Evolutionary conservation across 2,797 vertebrate genomes (phyloP).

Genomic region (Petrocephalus schoutedeni): DNA sequence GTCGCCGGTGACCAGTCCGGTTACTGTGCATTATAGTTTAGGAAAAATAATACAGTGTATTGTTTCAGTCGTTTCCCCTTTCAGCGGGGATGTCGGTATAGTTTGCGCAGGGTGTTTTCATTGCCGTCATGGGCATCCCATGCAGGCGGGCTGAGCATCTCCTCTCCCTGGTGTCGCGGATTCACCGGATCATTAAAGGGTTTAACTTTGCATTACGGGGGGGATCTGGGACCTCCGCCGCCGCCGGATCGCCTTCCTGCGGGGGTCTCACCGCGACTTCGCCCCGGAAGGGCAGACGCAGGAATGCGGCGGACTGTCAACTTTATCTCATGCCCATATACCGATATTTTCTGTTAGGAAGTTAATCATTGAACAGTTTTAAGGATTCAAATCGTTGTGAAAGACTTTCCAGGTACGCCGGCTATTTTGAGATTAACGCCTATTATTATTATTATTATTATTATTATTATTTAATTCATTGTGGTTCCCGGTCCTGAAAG

Average conservation of each 20-base stretch:
- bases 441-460: not conserved
- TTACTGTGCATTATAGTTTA: not conserved
- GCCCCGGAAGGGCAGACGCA: not conserved
- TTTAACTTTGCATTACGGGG: not conserved
- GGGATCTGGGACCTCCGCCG: not conserved
- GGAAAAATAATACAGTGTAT: not conserved
- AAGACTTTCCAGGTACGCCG: not conserved
- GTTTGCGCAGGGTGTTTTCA: not conserved
- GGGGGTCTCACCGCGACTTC: not conserved
- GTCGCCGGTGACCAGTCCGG: not conserved
- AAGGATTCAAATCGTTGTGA: not conserved
- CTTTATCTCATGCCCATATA: not conserved
- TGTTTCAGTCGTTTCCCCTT: not conserved
- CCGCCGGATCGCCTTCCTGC: not conserved
- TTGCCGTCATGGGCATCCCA: not conserved
- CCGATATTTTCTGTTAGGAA: not conserved
- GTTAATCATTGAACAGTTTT: not conserved
- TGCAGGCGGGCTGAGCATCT: not conserved
- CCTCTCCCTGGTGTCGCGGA: not conserved
- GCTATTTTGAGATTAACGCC: not conserved
- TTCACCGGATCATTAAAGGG: not conserved
- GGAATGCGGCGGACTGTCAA: not conserved
- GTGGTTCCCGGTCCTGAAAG: not conserved
- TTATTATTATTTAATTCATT: not conserved
- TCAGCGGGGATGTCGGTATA: not conserved